Evolutionary conservation across 2,888 invertebrate species (phyloP).

Genomic region (Acleris holmiana): DNA sequence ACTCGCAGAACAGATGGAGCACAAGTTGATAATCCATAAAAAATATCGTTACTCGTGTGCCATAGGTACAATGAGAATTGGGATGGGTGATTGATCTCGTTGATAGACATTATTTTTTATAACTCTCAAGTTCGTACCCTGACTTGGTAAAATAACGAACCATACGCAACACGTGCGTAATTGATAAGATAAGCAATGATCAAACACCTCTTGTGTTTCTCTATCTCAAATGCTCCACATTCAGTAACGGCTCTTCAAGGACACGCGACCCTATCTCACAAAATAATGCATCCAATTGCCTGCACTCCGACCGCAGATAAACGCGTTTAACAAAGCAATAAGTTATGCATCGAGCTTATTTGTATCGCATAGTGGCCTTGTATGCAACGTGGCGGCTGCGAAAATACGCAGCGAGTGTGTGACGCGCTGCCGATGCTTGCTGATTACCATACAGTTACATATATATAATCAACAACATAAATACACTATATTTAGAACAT

Average conservation of each 20-base stretch:
- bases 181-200: slow-evolving; percentile 29
- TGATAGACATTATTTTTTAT: neutral
- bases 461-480: too few relatives aligned
- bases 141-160: slow-evolving; percentile 2
- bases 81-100: neutral
- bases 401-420: slow-evolving; percentile 10
- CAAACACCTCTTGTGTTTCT: slow-evolving; percentile 23
- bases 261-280: slow-evolving; percentile 43
- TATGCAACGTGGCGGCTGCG: slow-evolving; percentile 9
- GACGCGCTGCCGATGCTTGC: neutral
- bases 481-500: too few relatives aligned
- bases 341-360: slow-evolving; percentile 35
- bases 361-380: slow-evolving; percentile 30
- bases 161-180: slow-evolving; percentile 22
- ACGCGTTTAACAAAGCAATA: slow-evolving; percentile 35
- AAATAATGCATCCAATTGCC: slow-evolving; percentile 42
- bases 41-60: neutral
- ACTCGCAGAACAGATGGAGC: slow-evolving; percentile 4
- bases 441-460: neutral
- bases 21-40: neutral
- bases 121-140: too few relatives aligned
- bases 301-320: slow-evolving; percentile 40
- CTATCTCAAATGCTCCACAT: slow-evolving; percentile 43
- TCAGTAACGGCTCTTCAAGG: slow-evolving; percentile 52
- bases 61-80: too few relatives aligned